Evolutionary conservation across 2,797 vertebrate species (phyloP).

Genomic region (Premnoplex brunnescens): DNA sequence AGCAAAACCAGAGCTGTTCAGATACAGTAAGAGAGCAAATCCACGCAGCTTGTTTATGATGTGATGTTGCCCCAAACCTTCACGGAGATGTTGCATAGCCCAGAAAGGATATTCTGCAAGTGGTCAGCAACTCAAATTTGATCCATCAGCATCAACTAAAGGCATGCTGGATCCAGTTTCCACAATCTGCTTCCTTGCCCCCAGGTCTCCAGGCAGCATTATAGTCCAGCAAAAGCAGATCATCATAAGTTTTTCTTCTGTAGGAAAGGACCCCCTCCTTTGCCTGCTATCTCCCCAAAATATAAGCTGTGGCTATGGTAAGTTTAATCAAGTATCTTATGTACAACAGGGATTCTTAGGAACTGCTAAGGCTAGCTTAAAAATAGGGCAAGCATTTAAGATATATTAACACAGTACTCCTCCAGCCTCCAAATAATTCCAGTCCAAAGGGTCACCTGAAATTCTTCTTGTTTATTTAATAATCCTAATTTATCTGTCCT

Average conservation of each 20-base stretch:
- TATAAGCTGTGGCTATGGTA: background rate
- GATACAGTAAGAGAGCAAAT: background rate
- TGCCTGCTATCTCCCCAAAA: background rate
- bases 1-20: background rate
- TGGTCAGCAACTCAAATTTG: background rate
- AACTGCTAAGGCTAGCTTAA: background rate
- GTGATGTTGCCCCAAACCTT: background rate
- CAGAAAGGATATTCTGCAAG: background rate
- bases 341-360: background rate
- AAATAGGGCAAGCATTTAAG: background rate
- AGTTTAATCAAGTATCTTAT: background rate
- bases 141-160: background rate
- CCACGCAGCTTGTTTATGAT: background rate
- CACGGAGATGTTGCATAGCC: background rate
- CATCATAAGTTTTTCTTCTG: background rate
- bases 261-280: background rate
- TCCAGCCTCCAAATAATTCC: background rate
- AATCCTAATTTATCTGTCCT: background rate
- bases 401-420: background rate
- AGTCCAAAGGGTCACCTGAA: background rate
- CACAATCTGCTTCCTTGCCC: too few relatives aligned
- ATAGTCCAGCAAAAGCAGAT: background rate
- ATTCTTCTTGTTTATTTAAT: background rate
- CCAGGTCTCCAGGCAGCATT: background rate
- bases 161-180: background rate